phyloP scores from a whole-genome alignment of 2,888 invertebrate species.

The Noctua janthe region DNA sequence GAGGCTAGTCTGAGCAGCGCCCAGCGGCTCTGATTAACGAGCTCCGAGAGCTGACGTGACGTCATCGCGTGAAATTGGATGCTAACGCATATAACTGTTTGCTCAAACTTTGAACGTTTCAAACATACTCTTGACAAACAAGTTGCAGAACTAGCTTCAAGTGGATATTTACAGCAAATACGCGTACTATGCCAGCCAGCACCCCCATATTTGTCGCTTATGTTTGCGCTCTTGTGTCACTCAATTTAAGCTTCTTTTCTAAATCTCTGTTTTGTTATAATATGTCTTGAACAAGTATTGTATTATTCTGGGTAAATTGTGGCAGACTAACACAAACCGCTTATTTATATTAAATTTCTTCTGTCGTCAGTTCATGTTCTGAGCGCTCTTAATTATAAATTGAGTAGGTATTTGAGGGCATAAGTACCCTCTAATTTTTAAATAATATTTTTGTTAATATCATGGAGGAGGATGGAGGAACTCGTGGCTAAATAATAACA shows the following conservation, averaged over 20 bases:
- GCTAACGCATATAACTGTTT: constrained; percentile 66
- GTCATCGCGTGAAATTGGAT: constrained; percentile 67
- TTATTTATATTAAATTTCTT: constrained; percentile 5
- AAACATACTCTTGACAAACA: constrained; percentile 59
- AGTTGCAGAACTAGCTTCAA: constrained; percentile 54
- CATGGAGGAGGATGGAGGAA: not conserved
- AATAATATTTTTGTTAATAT: constrained; percentile 11
- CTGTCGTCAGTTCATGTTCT: not conserved
- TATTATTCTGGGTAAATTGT: not conserved
- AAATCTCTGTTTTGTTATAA: not conserved
- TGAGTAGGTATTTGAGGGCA: not conserved
- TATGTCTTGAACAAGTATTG: not conserved
- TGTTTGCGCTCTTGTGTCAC: constrained; percentile 23
- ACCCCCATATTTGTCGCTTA: constrained; percentile 32
- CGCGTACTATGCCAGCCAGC: constrained; percentile 11
- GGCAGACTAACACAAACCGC: not conserved
- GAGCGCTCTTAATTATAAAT: constrained; percentile 19
- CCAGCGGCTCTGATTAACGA: constrained; percentile 54
- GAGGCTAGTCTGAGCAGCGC: constrained; percentile 28
- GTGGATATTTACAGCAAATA: constrained; percentile 60
- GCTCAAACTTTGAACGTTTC: constrained; percentile 62
- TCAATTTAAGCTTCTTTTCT: constrained; percentile 11
- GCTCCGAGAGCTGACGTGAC: constrained; percentile 50
- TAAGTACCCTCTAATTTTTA: not conserved
- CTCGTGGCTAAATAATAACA: no score